phyloP scores from a whole-genome alignment of 2,797 vertebrate species.

The Sebastes minor region DNA sequence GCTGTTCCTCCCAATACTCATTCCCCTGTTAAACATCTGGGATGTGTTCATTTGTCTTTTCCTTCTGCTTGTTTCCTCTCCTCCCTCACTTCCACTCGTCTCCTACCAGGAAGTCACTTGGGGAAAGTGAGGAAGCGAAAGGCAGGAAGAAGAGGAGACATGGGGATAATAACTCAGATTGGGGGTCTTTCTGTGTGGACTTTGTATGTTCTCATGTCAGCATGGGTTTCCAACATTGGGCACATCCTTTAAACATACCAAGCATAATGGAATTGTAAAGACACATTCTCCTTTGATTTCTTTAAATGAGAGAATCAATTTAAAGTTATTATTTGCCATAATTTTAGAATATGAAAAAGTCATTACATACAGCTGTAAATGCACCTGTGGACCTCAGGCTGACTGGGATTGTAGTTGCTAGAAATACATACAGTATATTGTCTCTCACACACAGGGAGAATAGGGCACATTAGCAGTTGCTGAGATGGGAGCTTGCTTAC shows the following conservation, averaged over 20 bases:
- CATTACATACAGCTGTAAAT: neutral
- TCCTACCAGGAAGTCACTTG: neutral
- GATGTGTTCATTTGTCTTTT: neutral
- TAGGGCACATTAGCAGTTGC: neutral
- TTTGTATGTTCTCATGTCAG: neutral
- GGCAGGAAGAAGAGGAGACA: neutral
- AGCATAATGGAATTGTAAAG: neutral
- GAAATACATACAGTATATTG: neutral
- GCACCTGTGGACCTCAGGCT: too few relatives aligned
- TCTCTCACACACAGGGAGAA: neutral
- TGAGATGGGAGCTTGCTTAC: neutral
- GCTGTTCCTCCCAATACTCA: neutral
- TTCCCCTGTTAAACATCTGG: neutral
- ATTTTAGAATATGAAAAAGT: too few relatives aligned
- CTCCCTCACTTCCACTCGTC: neutral
- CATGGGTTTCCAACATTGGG: neutral
- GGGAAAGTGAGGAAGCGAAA: neutral
- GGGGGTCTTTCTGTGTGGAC: neutral
- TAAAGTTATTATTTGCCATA: neutral
- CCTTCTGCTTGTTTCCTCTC: neutral
- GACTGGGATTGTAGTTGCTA: neutral
- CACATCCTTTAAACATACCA: neutral
- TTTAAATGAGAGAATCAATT: neutral
- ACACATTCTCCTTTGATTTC: neutral
- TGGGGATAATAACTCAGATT: neutral